phyloP scores from a whole-genome alignment of 2,797 vertebrate genomes.

The Enteromius radiatus region DNA sequence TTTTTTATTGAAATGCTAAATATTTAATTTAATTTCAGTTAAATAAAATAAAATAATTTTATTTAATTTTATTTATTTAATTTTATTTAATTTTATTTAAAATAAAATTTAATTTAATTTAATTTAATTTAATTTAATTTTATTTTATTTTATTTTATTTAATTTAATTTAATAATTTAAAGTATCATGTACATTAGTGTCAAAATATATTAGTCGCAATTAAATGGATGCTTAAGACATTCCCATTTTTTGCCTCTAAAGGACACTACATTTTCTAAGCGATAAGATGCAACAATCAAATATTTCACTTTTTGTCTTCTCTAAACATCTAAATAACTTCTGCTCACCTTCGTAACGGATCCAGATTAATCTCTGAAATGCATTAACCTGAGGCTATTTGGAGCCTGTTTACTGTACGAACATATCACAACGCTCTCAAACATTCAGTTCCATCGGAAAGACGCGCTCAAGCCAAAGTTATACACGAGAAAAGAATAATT shows the following conservation, averaged over 20 bases:
- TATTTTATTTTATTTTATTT: too few species aligned
- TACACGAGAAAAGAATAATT: conserved; percentile 19
- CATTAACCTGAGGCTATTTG: neutral
- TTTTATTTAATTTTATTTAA: too few species aligned
- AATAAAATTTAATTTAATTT: too few species aligned
- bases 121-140: too few species aligned
- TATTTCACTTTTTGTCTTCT: neutral
- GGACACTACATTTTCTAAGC: neutral
- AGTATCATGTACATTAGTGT: too few species aligned
- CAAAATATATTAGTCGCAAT: neutral
- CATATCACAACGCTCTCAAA: neutral
- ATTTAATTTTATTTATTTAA: too few species aligned
- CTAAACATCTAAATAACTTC: neutral
- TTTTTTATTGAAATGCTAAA: neutral
- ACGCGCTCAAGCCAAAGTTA: conserved; percentile 12
- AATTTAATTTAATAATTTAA: too few species aligned
- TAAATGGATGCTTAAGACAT: neutral
- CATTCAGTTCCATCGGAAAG: conserved; percentile 4
- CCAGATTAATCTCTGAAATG: conserved; percentile 2
- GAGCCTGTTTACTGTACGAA: neutral
- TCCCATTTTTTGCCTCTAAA: neutral
- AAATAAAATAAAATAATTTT: too few species aligned
- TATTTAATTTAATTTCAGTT: neutral
- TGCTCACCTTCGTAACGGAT: neutral
- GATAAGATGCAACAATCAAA: neutral